These are phyloP conservation scores for Pristionchus pacificus DNA, from an alignment of 1,140 invertebrate species.

Conservation along the genomic window DNA sequence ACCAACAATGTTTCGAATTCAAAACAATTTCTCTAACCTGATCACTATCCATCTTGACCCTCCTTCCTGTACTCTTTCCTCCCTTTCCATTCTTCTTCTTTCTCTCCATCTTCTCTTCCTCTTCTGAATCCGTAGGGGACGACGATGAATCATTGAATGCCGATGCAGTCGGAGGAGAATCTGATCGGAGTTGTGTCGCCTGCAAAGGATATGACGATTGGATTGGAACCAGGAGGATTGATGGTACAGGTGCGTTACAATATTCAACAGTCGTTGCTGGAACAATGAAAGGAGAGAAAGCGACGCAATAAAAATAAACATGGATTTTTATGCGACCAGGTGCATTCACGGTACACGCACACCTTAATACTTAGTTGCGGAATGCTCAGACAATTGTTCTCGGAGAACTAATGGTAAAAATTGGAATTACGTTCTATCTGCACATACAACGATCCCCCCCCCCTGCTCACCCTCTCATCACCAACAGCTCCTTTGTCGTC, in stretches of 20 bases:
- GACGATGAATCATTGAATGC: not conserved
- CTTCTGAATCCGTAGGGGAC: not conserved
- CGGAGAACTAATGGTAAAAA: not conserved
- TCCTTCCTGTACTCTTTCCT: not conserved
- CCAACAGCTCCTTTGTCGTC: constrained; percentile 1
- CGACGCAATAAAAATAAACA: too few relatives aligned
- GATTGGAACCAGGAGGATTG: too few relatives aligned
- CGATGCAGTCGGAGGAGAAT: not conserved
- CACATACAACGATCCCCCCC: not conserved
- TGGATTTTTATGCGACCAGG: too few relatives aligned
- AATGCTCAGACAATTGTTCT: too few relatives aligned
- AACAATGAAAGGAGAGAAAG: too few relatives aligned
- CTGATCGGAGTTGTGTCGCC: too few relatives aligned
- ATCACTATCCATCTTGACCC: too few relatives aligned
- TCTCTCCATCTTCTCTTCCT: too few relatives aligned
- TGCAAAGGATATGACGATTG: too few relatives aligned
- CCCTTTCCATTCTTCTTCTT: not conserved
- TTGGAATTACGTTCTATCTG: not conserved
- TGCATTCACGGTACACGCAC: not conserved
- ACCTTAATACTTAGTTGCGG: not conserved
- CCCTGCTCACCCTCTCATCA: not conserved
- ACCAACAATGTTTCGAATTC: not conserved
- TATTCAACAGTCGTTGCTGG: too few relatives aligned
- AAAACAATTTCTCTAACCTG: too few relatives aligned
- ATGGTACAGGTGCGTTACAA: too few relatives aligned